These are phyloP conservation scores for Plagodis dolabraria DNA, from an alignment of 2,888 invertebrate species.

Conservation along the genomic window DNA sequence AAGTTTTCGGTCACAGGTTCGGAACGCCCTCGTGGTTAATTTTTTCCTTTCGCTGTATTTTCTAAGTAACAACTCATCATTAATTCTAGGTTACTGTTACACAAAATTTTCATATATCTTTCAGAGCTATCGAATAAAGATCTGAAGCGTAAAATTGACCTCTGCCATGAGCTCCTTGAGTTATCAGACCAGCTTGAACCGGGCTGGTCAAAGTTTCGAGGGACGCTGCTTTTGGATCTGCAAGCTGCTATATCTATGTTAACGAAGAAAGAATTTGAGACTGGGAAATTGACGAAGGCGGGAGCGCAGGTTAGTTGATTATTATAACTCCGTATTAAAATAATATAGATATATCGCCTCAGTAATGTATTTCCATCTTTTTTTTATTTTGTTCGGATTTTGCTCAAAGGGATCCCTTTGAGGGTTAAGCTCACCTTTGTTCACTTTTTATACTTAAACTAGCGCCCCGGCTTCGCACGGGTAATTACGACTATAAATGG, in stretches of 20 bases:
- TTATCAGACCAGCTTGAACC: constrained; percentile 87
- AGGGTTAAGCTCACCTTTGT: too few species aligned
- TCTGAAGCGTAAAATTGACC: constrained; percentile 85
- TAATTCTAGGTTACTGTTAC: not conserved
- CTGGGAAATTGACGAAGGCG: constrained; percentile 79
- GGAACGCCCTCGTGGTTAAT: too few species aligned
- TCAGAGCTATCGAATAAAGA: constrained; percentile 84
- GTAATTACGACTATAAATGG: too few species aligned
- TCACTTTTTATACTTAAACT: too few species aligned
- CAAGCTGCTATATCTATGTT: constrained; percentile 86
- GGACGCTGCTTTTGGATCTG: constrained; percentile 86
- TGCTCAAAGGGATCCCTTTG: too few species aligned
- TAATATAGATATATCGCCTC: too few species aligned
- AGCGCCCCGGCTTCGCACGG: too few species aligned
- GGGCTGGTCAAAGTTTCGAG: constrained; percentile 87
- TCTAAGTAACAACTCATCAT: too few species aligned
- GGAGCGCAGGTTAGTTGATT: constrained; percentile 76
- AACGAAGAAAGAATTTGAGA: constrained; percentile 81
- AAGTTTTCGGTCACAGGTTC: too few species aligned
- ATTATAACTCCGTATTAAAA: not conserved
- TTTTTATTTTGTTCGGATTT: too few species aligned
- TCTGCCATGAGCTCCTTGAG: constrained; percentile 88
- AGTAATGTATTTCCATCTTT: too few species aligned
- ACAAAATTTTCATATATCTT: constrained; percentile 3
- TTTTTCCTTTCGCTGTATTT: too few species aligned